Evolutionary conservation across 2,797 vertebrate genomes (phyloP).

Genomic region (Xenentodon cancila): DNA sequence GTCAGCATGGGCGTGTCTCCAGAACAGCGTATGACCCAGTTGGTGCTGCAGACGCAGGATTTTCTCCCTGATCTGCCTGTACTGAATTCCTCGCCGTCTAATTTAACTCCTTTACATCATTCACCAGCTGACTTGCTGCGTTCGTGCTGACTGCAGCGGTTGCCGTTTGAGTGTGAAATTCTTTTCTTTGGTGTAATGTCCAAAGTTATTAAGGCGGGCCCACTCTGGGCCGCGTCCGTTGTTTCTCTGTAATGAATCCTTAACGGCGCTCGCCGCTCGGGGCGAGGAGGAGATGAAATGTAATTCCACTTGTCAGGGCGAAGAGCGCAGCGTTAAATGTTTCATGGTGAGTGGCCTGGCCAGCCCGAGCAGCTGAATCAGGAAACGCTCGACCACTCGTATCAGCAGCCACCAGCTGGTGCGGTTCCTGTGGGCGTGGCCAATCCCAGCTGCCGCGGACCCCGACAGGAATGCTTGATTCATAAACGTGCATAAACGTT

Average conservation of each 20-base stretch:
- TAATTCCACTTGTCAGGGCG: conserved; percentile 26
- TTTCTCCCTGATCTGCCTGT: too few relatives aligned
- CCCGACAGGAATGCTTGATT: too few relatives aligned
- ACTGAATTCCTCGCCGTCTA: background rate
- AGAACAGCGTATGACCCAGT: background rate
- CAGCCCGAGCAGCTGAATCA: conserved; percentile 18
- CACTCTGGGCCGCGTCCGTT: background rate
- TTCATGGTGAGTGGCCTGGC: conserved; percentile 31
- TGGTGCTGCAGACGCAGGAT: too few relatives aligned
- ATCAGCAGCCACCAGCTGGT: conserved; percentile 1
- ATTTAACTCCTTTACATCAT: conserved; percentile 1
- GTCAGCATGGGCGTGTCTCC: conserved; percentile 20
- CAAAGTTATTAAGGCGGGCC: conserved; percentile 29
- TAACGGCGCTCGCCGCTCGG: conserved; percentile 40
- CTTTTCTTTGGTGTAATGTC: conserved; percentile 37
- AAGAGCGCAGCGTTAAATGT: conserved; percentile 39
- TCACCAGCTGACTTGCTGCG: background rate
- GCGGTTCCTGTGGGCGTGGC: too few relatives aligned
- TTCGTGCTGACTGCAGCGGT: conserved; percentile 27
- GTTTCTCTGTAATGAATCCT: conserved; percentile 39
- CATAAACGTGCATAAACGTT: too few relatives aligned
- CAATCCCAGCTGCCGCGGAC: too few relatives aligned
- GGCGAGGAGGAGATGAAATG: conserved; percentile 12
- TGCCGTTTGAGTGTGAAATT: conserved; percentile 48
- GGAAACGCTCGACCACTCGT: conserved; percentile 5